These are phyloP conservation scores for Acleris laterana DNA, from an alignment of 2,888 invertebrate species.

Conservation along the genomic window DNA sequence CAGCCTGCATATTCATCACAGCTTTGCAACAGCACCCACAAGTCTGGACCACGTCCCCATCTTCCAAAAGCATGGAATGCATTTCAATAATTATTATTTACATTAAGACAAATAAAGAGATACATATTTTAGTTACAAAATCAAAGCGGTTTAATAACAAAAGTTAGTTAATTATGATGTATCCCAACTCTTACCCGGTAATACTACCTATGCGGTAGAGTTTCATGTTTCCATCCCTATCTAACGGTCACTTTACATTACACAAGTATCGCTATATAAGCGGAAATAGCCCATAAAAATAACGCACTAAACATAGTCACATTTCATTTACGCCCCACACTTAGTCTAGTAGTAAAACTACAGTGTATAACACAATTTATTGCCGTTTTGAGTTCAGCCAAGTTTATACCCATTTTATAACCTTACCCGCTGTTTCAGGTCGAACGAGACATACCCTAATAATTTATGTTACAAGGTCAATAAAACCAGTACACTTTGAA, in stretches of 20 bases:
- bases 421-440: slow-evolving; percentile 50
- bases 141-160: too few species aligned
- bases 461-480: slow-evolving; percentile 50
- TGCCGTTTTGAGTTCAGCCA: slow-evolving; percentile 36
- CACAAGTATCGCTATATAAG: background rate
- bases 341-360: slow-evolving; percentile 33
- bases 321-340: slow-evolving; percentile 33
- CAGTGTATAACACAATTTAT: slow-evolving; percentile 38
- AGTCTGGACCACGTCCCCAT: too few species aligned
- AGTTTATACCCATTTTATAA: slow-evolving; percentile 51
- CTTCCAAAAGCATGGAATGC: too few species aligned
- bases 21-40: too few species aligned
- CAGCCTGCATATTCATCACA: too few species aligned
- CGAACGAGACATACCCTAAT: slow-evolving; percentile 51
- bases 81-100: too few species aligned
- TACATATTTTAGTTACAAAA: too few species aligned
- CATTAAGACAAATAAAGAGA: too few species aligned
- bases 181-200: too few species aligned
- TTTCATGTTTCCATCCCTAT: too few species aligned
- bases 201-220: too few species aligned
- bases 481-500: slow-evolving; percentile 40
- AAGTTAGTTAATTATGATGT: too few species aligned
- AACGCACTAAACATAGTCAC: slow-evolving; percentile 30
- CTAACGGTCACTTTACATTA: background rate
- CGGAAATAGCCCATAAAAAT: slow-evolving; percentile 12